Evolutionary conservation across 2,797 vertebrate genomes (phyloP).

Genomic region (Steatocranus sp.): DNA sequence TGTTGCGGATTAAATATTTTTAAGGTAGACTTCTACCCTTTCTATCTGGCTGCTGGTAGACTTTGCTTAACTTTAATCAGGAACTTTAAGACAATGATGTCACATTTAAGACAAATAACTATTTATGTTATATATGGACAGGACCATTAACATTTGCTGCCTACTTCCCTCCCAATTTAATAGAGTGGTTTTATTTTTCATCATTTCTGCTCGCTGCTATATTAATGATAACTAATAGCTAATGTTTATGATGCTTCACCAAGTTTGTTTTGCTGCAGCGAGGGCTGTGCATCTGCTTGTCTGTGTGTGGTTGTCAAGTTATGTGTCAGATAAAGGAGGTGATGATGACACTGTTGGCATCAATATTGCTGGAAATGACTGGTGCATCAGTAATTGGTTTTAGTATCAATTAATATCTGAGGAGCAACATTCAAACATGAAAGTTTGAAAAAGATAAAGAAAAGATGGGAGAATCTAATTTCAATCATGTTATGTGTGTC

Average conservation of each 20-base stretch:
- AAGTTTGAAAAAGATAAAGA: not conserved
- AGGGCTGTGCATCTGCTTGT: not conserved
- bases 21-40: not conserved
- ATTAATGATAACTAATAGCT: not conserved
- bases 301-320: not conserved
- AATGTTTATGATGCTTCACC: not conserved
- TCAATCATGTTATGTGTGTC: not conserved
- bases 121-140: not conserved
- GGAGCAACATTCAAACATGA: not conserved
- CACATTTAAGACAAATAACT: not conserved
- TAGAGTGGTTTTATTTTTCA: not conserved
- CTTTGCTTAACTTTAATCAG: not conserved
- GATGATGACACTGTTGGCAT: not conserved
- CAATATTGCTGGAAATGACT: not conserved
- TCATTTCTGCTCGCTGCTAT: not conserved
- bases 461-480: not conserved
- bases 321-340: not conserved
- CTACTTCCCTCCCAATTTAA: not conserved
- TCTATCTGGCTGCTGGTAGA: not conserved
- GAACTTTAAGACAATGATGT: not conserved
- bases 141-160: not conserved
- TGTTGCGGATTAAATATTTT: not conserved
- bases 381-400: not conserved
- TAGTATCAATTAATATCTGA: not conserved
- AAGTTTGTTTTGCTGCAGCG: not conserved